phyloP scores from a whole-genome alignment of 2,888 invertebrate species.

The Caenorhabditis sp. region DNA sequence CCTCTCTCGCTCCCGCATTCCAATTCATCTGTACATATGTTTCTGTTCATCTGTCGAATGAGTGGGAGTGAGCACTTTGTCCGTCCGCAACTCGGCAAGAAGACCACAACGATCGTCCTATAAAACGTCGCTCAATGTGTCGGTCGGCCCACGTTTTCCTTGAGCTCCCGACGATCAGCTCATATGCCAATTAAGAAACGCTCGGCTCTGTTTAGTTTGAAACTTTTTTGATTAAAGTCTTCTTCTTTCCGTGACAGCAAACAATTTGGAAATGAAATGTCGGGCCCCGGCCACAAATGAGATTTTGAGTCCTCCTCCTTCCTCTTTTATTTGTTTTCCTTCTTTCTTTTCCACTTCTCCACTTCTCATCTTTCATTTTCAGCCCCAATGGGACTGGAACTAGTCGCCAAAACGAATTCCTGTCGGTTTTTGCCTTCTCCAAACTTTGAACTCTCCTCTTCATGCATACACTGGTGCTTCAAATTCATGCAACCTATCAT shows the following conservation, averaged over 20 bases:
- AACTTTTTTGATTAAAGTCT: constrained; percentile 25
- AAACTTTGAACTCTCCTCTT: too few relatives aligned
- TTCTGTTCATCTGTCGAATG: constrained; percentile 31
- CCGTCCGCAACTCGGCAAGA: neutral
- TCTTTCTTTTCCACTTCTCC: neutral
- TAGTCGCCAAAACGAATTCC: too few relatives aligned
- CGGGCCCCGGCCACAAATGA: constrained; percentile 7
- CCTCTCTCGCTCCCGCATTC: neutral
- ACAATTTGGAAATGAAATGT: constrained; percentile 38
- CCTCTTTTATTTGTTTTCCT: constrained; percentile 26
- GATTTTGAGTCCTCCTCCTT: constrained; percentile 2
- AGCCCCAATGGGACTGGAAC: too few relatives aligned
- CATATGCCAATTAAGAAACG: too few relatives aligned
- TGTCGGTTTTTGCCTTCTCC: too few relatives aligned
- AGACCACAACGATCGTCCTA: constrained; percentile 15
- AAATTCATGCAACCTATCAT: too few relatives aligned
- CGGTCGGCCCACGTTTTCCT: neutral
- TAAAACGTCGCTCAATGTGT: constrained; percentile 5
- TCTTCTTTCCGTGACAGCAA: constrained; percentile 23
- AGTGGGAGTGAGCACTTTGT: constrained; percentile 51
- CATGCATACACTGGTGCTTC: too few relatives aligned
- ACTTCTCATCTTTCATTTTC: constrained; percentile 15
- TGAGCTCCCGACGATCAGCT: too few relatives aligned
- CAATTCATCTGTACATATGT: constrained; percentile 22
- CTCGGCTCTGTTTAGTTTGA: neutral